A percentile compares a stretch with the other conserved stretches of the same genome.
Conservation (phyloP, 2,113 vertebrate genomes). For the Aptenodytes forsteri region DNA sequence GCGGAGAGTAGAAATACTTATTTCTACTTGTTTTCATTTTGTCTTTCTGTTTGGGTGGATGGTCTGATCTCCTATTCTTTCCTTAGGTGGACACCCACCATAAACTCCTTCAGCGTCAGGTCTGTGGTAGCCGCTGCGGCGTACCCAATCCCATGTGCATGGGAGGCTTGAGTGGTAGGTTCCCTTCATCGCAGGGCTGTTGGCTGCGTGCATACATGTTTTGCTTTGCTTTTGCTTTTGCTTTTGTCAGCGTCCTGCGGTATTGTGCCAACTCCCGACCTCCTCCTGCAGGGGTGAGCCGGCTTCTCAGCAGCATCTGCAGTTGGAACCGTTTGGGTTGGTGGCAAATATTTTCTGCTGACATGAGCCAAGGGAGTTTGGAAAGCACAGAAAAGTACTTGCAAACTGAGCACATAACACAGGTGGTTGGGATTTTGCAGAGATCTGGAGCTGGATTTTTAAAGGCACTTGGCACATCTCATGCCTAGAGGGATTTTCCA, state of each 20-base stretch:
- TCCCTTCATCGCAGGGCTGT: background rate
- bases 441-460: background rate
- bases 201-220: background rate
- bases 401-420: background rate
- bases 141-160: accelerated
- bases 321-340: background rate
- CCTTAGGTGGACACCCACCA: background rate
- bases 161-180: background rate
- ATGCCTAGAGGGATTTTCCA: background rate
- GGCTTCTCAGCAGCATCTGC: slow-evolving; percentile 25
- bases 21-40: background rate
- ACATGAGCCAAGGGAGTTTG: background rate
- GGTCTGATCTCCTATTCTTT: background rate
- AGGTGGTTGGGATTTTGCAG: slow-evolving; percentile 28
- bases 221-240: background rate
- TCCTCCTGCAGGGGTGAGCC: background rate
- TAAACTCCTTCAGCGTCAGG: background rate
- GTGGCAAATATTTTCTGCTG: background rate
- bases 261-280: background rate
- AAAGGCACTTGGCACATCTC: background rate
- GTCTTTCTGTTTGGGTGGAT: background rate
- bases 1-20: background rate
- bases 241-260: background rate
- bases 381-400: background rate
- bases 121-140: background rate